These are phyloP conservation scores for Cantharis rustica DNA, from an alignment of 2,888 invertebrate species.

Conservation along the genomic window DNA sequence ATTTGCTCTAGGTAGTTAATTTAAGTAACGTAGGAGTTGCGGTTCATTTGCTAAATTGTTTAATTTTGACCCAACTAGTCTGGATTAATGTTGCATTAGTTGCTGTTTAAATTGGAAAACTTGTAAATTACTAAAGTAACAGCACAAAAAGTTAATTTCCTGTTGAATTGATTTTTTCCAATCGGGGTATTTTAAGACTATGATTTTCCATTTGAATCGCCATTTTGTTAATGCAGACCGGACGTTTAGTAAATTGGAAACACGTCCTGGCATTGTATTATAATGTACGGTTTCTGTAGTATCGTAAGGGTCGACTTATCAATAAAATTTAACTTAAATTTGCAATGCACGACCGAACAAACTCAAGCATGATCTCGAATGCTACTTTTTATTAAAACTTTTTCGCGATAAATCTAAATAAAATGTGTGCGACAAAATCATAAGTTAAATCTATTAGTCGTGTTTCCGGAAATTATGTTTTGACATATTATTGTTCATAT, in stretches of 20 bases:
- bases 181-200: background rate
- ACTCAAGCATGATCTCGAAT: background rate
- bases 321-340: background rate
- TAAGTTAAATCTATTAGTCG: background rate
- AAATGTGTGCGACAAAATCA: background rate
- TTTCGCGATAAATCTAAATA: background rate
- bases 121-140: background rate
- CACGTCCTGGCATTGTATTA: constrained; percentile 7
- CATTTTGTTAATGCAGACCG: constrained; percentile 10
- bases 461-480: background rate
- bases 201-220: constrained; percentile 13
- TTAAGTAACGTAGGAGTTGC: background rate
- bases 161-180: background rate
- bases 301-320: background rate
- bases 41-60: background rate
- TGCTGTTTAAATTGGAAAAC: background rate
- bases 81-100: background rate
- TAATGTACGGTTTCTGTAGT: background rate
- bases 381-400: background rate
- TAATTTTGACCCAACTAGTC: background rate
- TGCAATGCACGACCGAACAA: background rate
- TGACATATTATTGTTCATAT: background rate
- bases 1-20: constrained; percentile 8
- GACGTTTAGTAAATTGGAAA: constrained; percentile 16
- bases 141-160: background rate